Evolutionary conservation across 2,888 invertebrate genomes (phyloP).

Genomic region (Xanthorhoe spadicearia): DNA sequence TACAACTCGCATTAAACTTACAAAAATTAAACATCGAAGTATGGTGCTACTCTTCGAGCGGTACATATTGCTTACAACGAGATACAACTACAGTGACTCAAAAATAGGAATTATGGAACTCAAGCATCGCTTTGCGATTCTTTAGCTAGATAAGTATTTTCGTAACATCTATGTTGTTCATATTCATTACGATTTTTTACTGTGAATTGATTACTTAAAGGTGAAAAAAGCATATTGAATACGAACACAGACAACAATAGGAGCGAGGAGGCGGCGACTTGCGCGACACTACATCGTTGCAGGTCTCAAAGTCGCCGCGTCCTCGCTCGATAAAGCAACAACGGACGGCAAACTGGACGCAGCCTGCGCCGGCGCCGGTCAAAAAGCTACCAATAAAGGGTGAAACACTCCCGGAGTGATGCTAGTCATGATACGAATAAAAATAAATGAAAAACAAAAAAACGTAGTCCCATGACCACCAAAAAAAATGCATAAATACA

Average conservation of each 20-base stretch:
- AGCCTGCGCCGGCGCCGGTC: constrained; percentile 48
- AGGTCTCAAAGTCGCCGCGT: constrained; percentile 8
- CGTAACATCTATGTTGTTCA: constrained; percentile 36
- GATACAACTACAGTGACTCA: constrained; percentile 45
- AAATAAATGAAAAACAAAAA: constrained; percentile 55
- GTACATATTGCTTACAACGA: constrained; percentile 39
- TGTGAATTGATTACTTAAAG: constrained; percentile 13
- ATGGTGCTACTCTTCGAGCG: constrained; percentile 37
- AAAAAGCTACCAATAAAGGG: constrained; percentile 67
- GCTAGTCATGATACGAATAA: constrained; percentile 48
- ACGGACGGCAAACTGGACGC: constrained; percentile 42
- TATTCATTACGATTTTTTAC: constrained; percentile 37
- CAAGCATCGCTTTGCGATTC: constrained; percentile 42
- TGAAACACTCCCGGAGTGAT: constrained; percentile 59
- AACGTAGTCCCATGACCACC: neutral
- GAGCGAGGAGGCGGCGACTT: constrained; percentile 2
- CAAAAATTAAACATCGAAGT: constrained; percentile 38
- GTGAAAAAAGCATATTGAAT: constrained; percentile 32
- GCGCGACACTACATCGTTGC: neutral
- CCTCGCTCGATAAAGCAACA: constrained; percentile 27
- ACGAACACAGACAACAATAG: constrained; percentile 28
- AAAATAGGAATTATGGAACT: constrained; percentile 45
- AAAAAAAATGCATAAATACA: constrained; percentile 70
- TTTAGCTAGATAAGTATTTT: constrained; percentile 34
- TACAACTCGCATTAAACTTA: constrained; percentile 43